Evolutionary conservation across 2,113 vertebrate genomes (phyloP).

Genomic region (Oryzias curvinotus): DNA sequence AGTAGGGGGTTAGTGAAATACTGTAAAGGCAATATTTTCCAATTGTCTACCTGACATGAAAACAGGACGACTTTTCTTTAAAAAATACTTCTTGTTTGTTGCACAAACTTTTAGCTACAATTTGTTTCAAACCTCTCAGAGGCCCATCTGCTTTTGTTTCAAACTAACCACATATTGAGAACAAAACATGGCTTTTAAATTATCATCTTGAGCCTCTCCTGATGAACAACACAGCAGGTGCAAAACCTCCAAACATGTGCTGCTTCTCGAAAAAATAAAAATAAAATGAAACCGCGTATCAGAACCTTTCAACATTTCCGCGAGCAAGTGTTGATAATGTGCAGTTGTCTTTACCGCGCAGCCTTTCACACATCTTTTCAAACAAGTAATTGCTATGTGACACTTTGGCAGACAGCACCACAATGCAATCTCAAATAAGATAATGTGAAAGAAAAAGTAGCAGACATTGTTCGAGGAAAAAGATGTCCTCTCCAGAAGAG

Average conservation of each 20-base stretch:
- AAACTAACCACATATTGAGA: background rate
- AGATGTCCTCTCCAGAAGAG: slow-evolving; percentile 38
- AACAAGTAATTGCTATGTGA: slow-evolving; percentile 57
- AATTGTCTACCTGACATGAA: too few species aligned
- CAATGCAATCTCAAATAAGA: slow-evolving; percentile 58
- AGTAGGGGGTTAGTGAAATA: too few species aligned
- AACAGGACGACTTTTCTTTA: too few species aligned
- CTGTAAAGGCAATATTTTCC: too few species aligned
- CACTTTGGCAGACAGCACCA: slow-evolving; percentile 46
- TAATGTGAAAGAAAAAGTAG: slow-evolving; percentile 42
- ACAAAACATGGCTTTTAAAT: background rate
- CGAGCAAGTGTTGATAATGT: slow-evolving; percentile 20
- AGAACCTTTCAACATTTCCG: slow-evolving; percentile 23
- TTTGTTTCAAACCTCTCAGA: background rate
- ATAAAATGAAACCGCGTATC: slow-evolving; percentile 5
- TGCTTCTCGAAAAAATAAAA: slow-evolving; percentile 9
- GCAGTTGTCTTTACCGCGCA: slow-evolving; percentile 28
- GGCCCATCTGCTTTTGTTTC: background rate
- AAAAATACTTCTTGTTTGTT: too few species aligned
- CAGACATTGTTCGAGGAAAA: slow-evolving; percentile 42
- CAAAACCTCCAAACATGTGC: slow-evolving; percentile 1
- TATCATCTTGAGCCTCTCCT: background rate
- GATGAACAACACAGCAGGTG: slow-evolving; percentile 6
- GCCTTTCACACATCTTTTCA: slow-evolving; percentile 27
- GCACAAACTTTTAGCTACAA: background rate